A percentile compares a stretch with the other conserved stretches of the same genome.
phyloP scores from a whole-genome alignment of 2,888 invertebrate species.

The Lordiphosa andalusiaca region DNA sequence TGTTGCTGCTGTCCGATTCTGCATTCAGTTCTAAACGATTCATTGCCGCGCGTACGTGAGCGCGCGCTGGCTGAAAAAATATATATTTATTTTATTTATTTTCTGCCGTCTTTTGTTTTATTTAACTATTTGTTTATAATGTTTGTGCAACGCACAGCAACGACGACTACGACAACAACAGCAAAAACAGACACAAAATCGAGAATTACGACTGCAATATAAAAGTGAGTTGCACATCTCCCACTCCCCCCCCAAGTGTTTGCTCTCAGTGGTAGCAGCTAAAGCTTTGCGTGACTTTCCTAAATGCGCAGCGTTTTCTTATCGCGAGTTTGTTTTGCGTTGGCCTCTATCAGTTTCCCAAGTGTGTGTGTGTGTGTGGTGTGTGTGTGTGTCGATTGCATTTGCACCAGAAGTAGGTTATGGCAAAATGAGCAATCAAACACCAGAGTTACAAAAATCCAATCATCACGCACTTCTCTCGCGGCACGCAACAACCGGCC shows the following conservation, averaged over 20 bases:
- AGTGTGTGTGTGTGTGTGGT: constrained; percentile 20
- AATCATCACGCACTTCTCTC: constrained; percentile 12
- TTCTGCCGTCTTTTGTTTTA: constrained; percentile 29
- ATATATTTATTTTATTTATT: constrained; percentile 34
- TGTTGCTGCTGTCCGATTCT: constrained; percentile 12
- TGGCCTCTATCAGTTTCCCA: constrained; percentile 18
- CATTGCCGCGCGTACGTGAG: constrained; percentile 59
- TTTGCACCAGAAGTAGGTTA: constrained; percentile 66
- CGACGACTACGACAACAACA: constrained; percentile 35
- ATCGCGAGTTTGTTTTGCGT: constrained; percentile 45
- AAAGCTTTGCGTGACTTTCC: constrained; percentile 31
- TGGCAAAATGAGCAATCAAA: constrained; percentile 52
- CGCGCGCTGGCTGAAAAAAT: constrained; percentile 37
- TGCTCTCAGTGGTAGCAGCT: background rate
- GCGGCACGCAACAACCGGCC: constrained; percentile 31
- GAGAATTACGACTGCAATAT: constrained; percentile 33
- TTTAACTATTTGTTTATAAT: constrained; percentile 55
- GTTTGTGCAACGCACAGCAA: constrained; percentile 48
- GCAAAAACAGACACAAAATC: constrained; percentile 39
- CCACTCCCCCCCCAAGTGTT: background rate
- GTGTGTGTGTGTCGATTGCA: constrained; percentile 41
- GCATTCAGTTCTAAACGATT: constrained; percentile 57
- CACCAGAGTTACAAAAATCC: constrained; percentile 13
- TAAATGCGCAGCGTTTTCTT: constrained; percentile 69
- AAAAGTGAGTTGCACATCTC: constrained; percentile 20